A percentile compares a stretch with the other conserved stretches of the same genome.
Evolutionary conservation across 2,113 vertebrate species (phyloP).

Genomic region (Corythoichthys intestinalis): DNA sequence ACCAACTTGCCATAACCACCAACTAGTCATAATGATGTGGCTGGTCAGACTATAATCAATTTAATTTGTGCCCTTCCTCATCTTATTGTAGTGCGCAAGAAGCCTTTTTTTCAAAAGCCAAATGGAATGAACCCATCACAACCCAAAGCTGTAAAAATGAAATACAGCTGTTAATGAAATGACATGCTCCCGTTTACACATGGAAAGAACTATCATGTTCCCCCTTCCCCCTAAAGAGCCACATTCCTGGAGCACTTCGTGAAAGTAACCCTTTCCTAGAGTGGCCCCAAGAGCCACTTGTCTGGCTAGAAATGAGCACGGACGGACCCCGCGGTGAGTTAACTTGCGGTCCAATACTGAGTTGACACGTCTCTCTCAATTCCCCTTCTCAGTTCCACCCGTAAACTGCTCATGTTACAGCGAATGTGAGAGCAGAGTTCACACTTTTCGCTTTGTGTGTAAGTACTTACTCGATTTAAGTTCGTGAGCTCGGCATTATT

Average conservation of each 20-base stretch:
- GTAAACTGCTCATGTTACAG: constrained; percentile 58
- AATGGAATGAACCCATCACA: constrained; percentile 36
- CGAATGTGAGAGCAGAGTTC: constrained; percentile 31
- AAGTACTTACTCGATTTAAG: constrained; percentile 12
- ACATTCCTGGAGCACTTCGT: constrained; percentile 58
- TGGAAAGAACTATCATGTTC: constrained; percentile 51
- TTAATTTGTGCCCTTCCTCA: constrained; percentile 23
- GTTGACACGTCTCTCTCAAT: constrained; percentile 51
- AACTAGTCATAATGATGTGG: neutral
- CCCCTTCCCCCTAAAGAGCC: constrained; percentile 36
- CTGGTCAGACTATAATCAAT: neutral
- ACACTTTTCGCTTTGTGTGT: neutral
- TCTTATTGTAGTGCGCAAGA: constrained; percentile 28
- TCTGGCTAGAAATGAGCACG: constrained; percentile 61
- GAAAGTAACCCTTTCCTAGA: constrained; percentile 45
- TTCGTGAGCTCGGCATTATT: constrained; percentile 23
- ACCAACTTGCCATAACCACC: no score
- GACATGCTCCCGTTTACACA: constrained; percentile 30
- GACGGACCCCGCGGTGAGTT: constrained; percentile 66
- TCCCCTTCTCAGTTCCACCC: constrained; percentile 35
- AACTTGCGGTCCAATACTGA: constrained; percentile 53
- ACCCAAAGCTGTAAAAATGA: constrained; percentile 43
- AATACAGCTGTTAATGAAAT: constrained; percentile 61
- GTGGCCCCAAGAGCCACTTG: constrained; percentile 48
- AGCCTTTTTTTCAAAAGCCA: constrained; percentile 24